phyloP scores from a whole-genome alignment of 2,888 invertebrate species.

The Strigamia maritima region DNA sequence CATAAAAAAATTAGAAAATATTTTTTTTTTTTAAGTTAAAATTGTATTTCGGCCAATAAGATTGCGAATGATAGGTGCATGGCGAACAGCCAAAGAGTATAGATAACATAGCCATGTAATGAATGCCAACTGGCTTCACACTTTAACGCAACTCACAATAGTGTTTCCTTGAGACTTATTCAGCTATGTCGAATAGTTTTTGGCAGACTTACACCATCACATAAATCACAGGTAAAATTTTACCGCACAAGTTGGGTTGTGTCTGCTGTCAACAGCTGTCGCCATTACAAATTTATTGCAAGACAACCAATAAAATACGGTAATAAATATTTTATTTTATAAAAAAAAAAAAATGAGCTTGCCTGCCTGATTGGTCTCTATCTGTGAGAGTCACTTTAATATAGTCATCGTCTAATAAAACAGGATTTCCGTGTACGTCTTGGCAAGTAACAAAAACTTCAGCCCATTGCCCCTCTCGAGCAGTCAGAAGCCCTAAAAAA shows the following conservation, averaged over 20 bases:
- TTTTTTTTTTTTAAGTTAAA: not conserved
- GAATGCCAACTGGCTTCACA: not conserved
- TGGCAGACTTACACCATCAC: not conserved
- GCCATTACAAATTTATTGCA: not conserved
- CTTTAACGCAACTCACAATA: not conserved
- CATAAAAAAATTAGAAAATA: not conserved
- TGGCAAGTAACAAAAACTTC: slow-evolving; percentile 52
- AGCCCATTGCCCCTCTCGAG: slow-evolving; percentile 35
- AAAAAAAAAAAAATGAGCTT: slow-evolving; percentile 12
- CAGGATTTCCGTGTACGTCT: slow-evolving; percentile 62
- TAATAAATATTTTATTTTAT: slow-evolving; percentile 16
- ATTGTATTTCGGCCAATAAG: not conserved
- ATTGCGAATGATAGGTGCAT: not conserved
- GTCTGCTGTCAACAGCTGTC: not conserved
- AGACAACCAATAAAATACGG: not conserved
- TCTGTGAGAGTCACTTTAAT: slow-evolving; percentile 49
- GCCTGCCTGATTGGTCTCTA: not conserved
- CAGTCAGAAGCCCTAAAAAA: slow-evolving; percentile 36
- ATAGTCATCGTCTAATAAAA: slow-evolving; percentile 66
- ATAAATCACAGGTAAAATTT: not conserved
- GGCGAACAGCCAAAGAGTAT: not conserved
- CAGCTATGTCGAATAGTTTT: not conserved
- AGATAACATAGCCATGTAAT: not conserved
- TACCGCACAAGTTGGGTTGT: not conserved
- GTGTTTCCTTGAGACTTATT: not conserved